Percentiles rank a stretch among this genome's conserved stretches.
Conservation (phyloP, 2,113 vertebrate genomes). For the rabbit (Oryctolagus cuniculus) region mOryCun1.1 NC_091435.1:171213501-171214000, state of each 20-base stretch:
- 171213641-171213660: conserved; percentile 26
- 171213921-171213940: neutral
- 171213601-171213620: conserved; percentile 75
- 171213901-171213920: neutral
- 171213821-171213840: neutral
- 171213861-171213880: neutral
- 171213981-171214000: neutral
- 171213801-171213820: neutral
- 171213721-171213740: neutral
- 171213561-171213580: conserved; percentile 62
- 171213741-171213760: neutral
- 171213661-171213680: conserved; percentile 60
- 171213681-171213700: conserved; percentile 40
- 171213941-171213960: neutral
- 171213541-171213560: neutral
- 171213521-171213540: conserved; percentile 65
- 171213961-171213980: neutral
- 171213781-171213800: neutral
- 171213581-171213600: conserved; percentile 66
- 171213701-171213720: neutral
- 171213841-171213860: neutral
- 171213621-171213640: conserved; percentile 70
- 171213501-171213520: conserved; percentile 53
- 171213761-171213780: neutral
- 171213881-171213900: neutral